Evolutionary conservation across 2,797 vertebrate genomes (phyloP).

Genomic region (Mormyrops attenuatus): DNA sequence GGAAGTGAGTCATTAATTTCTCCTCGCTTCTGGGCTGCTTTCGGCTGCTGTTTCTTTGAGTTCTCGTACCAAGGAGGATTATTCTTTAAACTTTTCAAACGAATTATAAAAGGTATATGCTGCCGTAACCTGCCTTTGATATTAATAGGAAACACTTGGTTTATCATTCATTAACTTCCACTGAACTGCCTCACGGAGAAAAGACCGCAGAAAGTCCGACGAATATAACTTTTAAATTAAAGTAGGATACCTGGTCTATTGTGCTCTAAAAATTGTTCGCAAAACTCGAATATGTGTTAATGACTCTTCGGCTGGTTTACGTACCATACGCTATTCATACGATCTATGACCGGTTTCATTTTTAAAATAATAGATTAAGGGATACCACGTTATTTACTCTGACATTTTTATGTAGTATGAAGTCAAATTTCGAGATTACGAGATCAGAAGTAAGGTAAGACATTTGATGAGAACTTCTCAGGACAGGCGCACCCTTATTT

Average conservation of each 20-base stretch:
- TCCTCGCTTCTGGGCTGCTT: slow-evolving; percentile 16
- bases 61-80: slow-evolving; percentile 11
- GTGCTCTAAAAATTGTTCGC: neutral
- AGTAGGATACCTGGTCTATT: neutral
- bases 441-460: neutral
- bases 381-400: neutral
- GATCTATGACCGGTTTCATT: neutral
- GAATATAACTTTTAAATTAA: neutral
- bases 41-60: slow-evolving; percentile 10
- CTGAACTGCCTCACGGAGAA: neutral
- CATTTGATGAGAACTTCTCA: slow-evolving; percentile 5
- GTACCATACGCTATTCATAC: neutral
- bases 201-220: neutral
- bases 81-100: neutral
- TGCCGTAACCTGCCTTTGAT: neutral
- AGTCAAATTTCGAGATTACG: neutral
- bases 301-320: neutral
- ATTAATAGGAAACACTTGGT: neutral
- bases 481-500: slow-evolving; percentile 19
- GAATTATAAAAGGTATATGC: neutral
- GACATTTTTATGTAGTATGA: neutral
- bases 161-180: neutral
- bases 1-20: slow-evolving; percentile 27
- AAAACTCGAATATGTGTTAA: neutral
- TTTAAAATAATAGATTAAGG: neutral